Base-by-base conservation (phyloP, 2,888 invertebrate genomes). In the Sussaba pulchella region DNA sequence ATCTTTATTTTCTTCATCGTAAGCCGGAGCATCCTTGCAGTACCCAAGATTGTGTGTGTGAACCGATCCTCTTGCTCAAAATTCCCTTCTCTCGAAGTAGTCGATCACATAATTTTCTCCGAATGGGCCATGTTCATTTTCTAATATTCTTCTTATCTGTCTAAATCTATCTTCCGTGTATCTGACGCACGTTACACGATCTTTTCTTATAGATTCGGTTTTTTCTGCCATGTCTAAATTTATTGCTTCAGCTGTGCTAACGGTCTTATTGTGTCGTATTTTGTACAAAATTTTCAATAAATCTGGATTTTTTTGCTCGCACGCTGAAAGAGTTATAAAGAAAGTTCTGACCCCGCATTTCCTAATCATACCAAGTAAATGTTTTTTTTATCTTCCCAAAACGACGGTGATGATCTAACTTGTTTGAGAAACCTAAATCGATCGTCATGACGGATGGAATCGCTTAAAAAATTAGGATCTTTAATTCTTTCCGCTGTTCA, bases 321-420 rank as follows among this genome's bases (percentile, higher is more conserved):
- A n/a, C n/a, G n/a, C n/a, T 86, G 91, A 91, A 86, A 92, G 14
- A 85, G 92, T 88, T 84, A 90, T 72, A 88, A 92, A 85, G 84
- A 88, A 84, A 84, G 91, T 91, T 71, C 91, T 92, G 79, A 82
- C 84, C 9, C 92, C 91, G 21, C 88, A 83, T 84, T 92, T 92
- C 24, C 92, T 70, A 31, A 92, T 92, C 89, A 91, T 92, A 14
- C 90, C 90, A 63, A 91, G 90, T 64, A 92, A 81, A 84, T 92
- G 88, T 86, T 88, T 86, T 91, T 92, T 3, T 89, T 78, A 50
- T 85, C 74, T 45, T 86, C 52, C 92, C 92, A 92, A 86, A 86
- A 92, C 81, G 83, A 86, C n/a, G n/a, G n/a, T n/a, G n/a, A n/a
- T n/a, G n/a, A n/a, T n/a, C n/a, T n/a, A n/a, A n/a, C n/a, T n/a